Base-by-base conservation (phyloP, 2,797 vertebrate genomes). In the Masticophis lateralis region DNA sequence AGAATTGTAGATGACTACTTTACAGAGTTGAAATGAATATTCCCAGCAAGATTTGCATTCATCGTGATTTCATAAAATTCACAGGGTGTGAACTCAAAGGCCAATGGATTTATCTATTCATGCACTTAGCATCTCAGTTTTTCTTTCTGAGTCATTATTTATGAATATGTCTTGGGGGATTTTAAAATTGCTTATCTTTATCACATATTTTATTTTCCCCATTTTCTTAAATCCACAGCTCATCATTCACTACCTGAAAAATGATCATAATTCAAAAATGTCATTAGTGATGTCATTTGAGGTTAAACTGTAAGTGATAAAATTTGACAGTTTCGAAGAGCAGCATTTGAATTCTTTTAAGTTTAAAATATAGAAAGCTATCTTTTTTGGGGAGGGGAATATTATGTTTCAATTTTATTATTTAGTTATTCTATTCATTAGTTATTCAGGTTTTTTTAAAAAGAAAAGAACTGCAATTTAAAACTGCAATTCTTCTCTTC, bases 1-100 rank as follows among this genome's bases (percentile, higher is more conserved):
- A 92, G 93, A 95, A 92, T 90, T 96, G 95, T 96, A 96, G 96
- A 97, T 95, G 94, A 95, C 95, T 96, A 96, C 95, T 96, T 97
- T 96, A 96, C 95, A 96, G 27, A 89, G 51, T 51, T n/a, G 32
- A 51, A 91, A 89, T 89, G 61, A 92, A 25, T 91, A 93, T 89
- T 66, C 87, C 56, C 87, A 63, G 59, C 90, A 91, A 89, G 59
- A 27, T 86, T 89, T 91, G 57, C n/a, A 89, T 89, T 89, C 47
- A 56, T 86, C 53, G n/a, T 56, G 86, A 91, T 91, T 93, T 91
- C 57, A 89, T 5, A 7, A 93, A 93, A 91, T 91, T 88, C 74
- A 28, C 59, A 86, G 69, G 69, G 8, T 59, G 13, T 86, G 87
- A 93, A 86, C 93, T 86, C 32, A 89, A 22, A 91, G 89, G 88